Percentiles rank a stretch among this genome's conserved stretches.
phyloP scores from a whole-genome alignment of 2,888 invertebrate species.

The Drosophila prostipennis region DNA sequence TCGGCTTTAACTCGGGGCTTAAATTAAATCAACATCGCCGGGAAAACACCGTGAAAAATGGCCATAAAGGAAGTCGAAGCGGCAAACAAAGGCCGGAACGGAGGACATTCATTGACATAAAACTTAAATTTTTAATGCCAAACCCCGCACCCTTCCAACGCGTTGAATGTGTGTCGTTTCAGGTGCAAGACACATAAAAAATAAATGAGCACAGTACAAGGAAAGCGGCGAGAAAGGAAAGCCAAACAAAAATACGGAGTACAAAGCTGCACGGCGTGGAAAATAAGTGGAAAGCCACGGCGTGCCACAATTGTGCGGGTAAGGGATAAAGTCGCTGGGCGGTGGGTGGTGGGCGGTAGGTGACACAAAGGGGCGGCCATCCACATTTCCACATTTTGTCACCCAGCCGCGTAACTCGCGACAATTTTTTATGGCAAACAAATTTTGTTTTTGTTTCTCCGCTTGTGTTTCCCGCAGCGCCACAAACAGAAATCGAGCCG shows the following conservation, averaged over 20 bases:
- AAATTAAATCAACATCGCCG: conserved; percentile 55
- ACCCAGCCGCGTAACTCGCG: conserved; percentile 50
- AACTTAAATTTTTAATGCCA: conserved; percentile 72
- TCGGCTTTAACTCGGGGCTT: conserved; percentile 13
- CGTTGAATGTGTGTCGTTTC: conserved; percentile 44
- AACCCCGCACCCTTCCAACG: conserved; percentile 4
- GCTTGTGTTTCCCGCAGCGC: conserved; percentile 25
- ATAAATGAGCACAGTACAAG: conserved; percentile 60
- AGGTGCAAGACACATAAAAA: conserved; percentile 70
- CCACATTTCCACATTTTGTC: conserved; percentile 41
- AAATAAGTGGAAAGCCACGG: conserved; percentile 49
- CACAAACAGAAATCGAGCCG: conserved; percentile 31
- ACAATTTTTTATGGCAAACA: conserved; percentile 52
- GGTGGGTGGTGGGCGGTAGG: background rate
- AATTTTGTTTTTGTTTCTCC: conserved; percentile 47
- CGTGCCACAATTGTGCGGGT: conserved; percentile 41
- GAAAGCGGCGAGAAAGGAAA: conserved; percentile 15
- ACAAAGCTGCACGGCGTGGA: conserved; percentile 38
- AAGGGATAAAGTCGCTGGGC: conserved; percentile 1
- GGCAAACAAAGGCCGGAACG: conserved; percentile 38
- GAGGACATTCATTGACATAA: conserved; percentile 63
- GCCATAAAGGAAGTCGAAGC: conserved; percentile 30
- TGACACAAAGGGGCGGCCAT: conserved; percentile 14
- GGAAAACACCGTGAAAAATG: conserved; percentile 44
- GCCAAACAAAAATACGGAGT: conserved; percentile 35